Percentiles rank a stretch among this genome's conserved stretches.
phyloP scores from a whole-genome alignment of 1,140 invertebrate species.

The Drosophila sulfurigaster region DNA sequence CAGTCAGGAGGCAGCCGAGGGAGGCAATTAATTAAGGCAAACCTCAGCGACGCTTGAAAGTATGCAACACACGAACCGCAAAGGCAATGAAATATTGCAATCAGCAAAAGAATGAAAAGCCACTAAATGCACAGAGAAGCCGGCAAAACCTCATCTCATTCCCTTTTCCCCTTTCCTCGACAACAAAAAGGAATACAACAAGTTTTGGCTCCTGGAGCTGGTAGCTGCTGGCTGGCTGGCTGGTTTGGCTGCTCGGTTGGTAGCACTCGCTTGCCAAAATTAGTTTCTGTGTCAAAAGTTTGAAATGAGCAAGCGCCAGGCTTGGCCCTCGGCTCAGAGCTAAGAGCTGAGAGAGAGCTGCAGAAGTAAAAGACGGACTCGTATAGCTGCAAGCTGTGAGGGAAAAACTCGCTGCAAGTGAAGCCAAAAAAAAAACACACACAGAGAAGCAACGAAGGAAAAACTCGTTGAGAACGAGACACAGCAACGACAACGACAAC shows the following conservation, averaged over 20 bases:
- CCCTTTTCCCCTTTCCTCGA: not conserved
- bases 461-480: constrained; percentile 31
- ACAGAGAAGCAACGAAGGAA: constrained; percentile 2
- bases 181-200: constrained; percentile 1
- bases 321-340: constrained; percentile 38
- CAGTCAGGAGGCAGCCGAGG: not conserved
- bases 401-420: constrained; percentile 22
- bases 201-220: constrained; percentile 19
- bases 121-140: constrained; percentile 54
- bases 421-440: constrained; percentile 15
- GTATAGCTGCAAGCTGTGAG: constrained; percentile 10
- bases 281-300: constrained; percentile 84
- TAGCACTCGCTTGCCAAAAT: constrained; percentile 80
- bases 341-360: constrained; percentile 14
- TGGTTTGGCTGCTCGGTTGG: constrained; percentile 50
- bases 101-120: constrained; percentile 82
- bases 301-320: constrained; percentile 77
- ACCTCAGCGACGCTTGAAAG: constrained; percentile 75
- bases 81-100: constrained; percentile 83
- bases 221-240: constrained; percentile 17
- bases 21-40: constrained; percentile 80
- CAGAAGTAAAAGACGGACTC: constrained; percentile 2
- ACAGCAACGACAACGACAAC: constrained; percentile 11
- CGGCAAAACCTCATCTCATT: constrained; percentile 1
- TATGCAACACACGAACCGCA: constrained; percentile 83